Evolutionary conservation across 1,140 invertebrate genomes (phyloP).

Genomic region (Drosophila navojoa): DNA sequence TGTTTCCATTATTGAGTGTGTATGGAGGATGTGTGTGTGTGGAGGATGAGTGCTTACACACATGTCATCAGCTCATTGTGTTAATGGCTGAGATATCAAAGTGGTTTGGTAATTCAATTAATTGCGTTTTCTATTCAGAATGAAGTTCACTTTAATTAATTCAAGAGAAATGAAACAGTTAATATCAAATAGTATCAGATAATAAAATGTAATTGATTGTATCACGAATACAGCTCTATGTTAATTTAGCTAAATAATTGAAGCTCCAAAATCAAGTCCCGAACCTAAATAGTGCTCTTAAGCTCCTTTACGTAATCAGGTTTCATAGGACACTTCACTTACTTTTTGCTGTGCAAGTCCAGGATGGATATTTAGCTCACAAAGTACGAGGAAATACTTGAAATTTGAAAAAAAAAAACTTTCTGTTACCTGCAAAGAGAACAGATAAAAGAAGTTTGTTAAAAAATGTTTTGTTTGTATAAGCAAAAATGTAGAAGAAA

Average conservation of each 20-base stretch:
- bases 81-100: conserved; percentile 1
- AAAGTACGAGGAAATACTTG: conserved; percentile 6
- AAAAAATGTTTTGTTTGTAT: conserved; percentile 39
- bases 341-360: neutral
- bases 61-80: conserved; percentile 26
- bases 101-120: conserved; percentile 11
- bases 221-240: too few species aligned
- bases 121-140: conserved; percentile 8
- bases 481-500: conserved; percentile 34
- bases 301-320: neutral
- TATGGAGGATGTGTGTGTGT: neutral
- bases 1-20: neutral
- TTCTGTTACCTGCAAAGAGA: conserved; percentile 62
- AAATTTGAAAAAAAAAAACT: conserved; percentile 19
- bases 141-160: conserved; percentile 5
- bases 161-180: neutral
- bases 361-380: neutral
- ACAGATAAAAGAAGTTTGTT: conserved; percentile 51
- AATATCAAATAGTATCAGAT: neutral
- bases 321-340: neutral
- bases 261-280: too few species aligned
- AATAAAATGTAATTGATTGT: neutral
- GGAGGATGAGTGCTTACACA: neutral
- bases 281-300: neutral
- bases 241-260: too few species aligned